Percentiles rank a stretch among this genome's conserved stretches.
Conservation (phyloP, 2,888 invertebrate genomes). For the Dasypolia templi region DNA sequence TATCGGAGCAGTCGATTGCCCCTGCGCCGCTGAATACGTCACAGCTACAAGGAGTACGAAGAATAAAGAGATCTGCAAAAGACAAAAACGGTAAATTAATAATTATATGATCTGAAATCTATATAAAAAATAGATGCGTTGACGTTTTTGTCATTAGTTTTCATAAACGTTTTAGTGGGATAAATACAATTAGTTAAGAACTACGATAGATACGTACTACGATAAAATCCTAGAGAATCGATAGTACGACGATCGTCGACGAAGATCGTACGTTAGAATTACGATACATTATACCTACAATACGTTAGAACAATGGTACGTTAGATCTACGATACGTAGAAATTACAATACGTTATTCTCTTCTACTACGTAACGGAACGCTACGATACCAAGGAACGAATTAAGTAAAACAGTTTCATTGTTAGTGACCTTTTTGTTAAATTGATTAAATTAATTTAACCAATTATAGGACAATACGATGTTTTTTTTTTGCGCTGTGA, state of each 20-base stretch:
- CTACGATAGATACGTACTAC: neutral
- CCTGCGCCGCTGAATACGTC: constrained; percentile 69
- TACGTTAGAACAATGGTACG: neutral
- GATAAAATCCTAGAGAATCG: neutral
- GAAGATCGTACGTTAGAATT: neutral
- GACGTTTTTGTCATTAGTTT: neutral
- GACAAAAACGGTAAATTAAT: constrained; percentile 3
- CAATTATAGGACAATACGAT: too few relatives aligned
- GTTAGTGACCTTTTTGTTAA: neutral
- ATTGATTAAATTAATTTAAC: neutral
- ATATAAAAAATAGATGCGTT: neutral
- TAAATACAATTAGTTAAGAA: neutral
- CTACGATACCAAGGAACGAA: neutral
- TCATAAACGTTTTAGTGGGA: neutral
- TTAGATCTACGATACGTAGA: too few relatives aligned
- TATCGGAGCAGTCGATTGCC: constrained; percentile 85
- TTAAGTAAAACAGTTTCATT: neutral
- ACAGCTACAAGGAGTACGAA: constrained; percentile 72
- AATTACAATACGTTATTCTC: neutral
- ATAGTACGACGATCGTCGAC: neutral
- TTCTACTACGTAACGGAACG: neutral
- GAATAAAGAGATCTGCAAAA: constrained; percentile 79
- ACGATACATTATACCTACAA: neutral
- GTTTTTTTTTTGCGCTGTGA: too few relatives aligned
- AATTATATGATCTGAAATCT: neutral